Evolutionary conservation across 2,888 invertebrate species (phyloP).

Genomic region (Andrena fulva): DNA sequence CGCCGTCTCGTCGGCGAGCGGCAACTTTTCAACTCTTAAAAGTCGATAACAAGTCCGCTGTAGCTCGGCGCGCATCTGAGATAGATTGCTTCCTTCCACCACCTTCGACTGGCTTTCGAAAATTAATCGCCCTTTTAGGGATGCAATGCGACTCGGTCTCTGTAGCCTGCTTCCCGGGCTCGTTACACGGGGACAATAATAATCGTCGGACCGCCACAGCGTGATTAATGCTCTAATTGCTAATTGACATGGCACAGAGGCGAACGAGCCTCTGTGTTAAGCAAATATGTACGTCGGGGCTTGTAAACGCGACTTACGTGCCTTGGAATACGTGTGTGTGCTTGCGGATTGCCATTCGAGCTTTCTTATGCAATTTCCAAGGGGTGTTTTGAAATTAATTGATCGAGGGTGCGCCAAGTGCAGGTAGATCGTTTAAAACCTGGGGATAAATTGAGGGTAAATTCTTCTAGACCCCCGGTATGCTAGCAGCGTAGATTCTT

Average conservation of each 20-base stretch:
- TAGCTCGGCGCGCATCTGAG: background rate
- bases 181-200: constrained; percentile 23
- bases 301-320: constrained; percentile 50
- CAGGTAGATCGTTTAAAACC: too few species aligned
- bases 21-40: constrained; percentile 39
- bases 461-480: too few species aligned
- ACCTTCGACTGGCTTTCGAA: background rate
- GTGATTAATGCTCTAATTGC: constrained; percentile 59
- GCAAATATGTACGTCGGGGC: constrained; percentile 42
- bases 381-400: background rate
- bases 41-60: constrained; percentile 45
- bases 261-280: constrained; percentile 34
- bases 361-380: background rate
- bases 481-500: too few species aligned
- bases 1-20: background rate
- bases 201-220: constrained; percentile 25
- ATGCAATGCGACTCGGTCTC: constrained; percentile 25
- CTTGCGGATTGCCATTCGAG: background rate
- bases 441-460: too few species aligned
- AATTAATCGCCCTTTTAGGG: constrained; percentile 30
- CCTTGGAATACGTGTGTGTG: background rate
- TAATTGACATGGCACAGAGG: constrained; percentile 55
- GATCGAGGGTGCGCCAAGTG: too few species aligned
- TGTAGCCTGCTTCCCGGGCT: background rate
- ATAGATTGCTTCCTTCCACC: constrained; percentile 23